A percentile compares a stretch with the other conserved stretches of the same genome.
These are phyloP conservation scores for Dusona sp. DNA, from an alignment of 2,888 invertebrate species.

Conservation along the genomic window DNA sequence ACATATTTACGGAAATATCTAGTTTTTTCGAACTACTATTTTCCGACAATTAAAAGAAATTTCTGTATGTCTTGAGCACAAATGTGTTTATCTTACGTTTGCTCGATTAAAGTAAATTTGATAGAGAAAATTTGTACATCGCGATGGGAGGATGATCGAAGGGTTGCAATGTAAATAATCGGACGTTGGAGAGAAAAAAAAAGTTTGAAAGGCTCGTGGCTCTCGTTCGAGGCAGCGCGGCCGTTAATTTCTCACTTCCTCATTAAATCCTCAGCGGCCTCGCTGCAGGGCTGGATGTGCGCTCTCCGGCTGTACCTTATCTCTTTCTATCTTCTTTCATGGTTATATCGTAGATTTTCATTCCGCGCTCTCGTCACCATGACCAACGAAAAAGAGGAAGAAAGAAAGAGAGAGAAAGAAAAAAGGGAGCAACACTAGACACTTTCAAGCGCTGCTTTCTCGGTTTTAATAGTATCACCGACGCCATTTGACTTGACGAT, in stretches of 20 bases:
- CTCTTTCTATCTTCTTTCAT: conserved; percentile 72
- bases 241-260: conserved; percentile 84
- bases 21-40: not conserved
- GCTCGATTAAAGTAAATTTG: not conserved
- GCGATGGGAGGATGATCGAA: conserved; percentile 4
- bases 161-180: conserved; percentile 71
- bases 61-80: not conserved
- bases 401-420: not conserved
- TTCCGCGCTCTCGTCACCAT: conserved; percentile 50
- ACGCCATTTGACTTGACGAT: conserved; percentile 49
- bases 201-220: conserved; percentile 51
- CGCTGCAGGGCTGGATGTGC: conserved; percentile 68
- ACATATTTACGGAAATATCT: not conserved
- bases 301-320: conserved; percentile 59
- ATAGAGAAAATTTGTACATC: not conserved
- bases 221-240: conserved; percentile 74
- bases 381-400: not conserved
- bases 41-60: not conserved
- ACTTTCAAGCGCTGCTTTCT: conserved; percentile 48
- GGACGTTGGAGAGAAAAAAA: conserved; percentile 75
- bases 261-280: conserved; percentile 82
- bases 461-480: conserved; percentile 50
- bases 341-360: conserved; percentile 78
- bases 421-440: conserved; percentile 9
- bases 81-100: not conserved